phyloP scores from a whole-genome alignment of 35 echinoderm and acorn worm species.

The Anneissia japonica region DNA sequence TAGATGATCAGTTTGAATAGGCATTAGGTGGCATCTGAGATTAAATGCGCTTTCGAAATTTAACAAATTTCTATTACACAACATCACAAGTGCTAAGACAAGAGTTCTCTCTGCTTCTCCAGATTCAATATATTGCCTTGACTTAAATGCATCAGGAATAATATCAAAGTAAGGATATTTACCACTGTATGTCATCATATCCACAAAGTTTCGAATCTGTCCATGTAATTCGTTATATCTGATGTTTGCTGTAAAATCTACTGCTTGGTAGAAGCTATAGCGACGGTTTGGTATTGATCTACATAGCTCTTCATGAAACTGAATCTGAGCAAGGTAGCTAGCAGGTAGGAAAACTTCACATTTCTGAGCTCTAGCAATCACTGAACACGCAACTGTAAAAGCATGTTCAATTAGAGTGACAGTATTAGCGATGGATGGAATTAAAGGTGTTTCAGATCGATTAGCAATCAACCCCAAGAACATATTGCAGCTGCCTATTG shows the following conservation, averaged over 20 bases:
- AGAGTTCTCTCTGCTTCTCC: conserved; percentile 44
- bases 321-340: conserved; percentile 43
- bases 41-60: background rate
- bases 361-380: conserved; percentile 4
- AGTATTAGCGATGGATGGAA: conserved; percentile 44
- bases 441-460: background rate
- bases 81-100: conserved; percentile 32
- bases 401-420: conserved; percentile 26
- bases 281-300: background rate
- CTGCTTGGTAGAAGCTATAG: background rate
- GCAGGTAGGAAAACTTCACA: conserved; percentile 26
- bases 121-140: conserved; percentile 10
- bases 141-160: conserved; percentile 35
- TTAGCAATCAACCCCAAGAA: conserved; percentile 30
- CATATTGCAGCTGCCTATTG: conserved; percentile 6
- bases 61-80: conserved; percentile 37
- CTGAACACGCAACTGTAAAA: conserved; percentile 15
- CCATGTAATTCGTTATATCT: background rate
- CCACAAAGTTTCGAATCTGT: conserved; percentile 14
- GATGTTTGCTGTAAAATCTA: background rate
- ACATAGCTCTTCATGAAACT: conserved; percentile 25
- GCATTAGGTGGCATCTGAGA: background rate
- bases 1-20: background rate
- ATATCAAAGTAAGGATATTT: conserved; percentile 17
- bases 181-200: conserved; percentile 4